Conservation (phyloP, 2,888 invertebrate genomes). For the Mantis religiosa region DNA sequence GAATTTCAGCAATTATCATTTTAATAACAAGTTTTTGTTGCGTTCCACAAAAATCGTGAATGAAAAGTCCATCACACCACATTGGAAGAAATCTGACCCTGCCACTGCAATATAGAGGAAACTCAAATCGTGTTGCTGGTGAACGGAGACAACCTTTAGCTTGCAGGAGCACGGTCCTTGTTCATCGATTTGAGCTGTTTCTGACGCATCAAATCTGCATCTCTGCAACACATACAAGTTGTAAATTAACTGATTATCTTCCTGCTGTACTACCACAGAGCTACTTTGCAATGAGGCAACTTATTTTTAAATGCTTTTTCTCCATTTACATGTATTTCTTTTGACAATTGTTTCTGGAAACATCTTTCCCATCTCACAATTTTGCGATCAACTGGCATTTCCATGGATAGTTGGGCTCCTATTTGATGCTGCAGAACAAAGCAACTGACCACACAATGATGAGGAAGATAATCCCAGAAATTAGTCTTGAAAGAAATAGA, state of each 20-base stretch:
- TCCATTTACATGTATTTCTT: too few relatives aligned
- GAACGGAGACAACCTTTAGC: slow-evolving; percentile 9
- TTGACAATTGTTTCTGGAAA: too few relatives aligned
- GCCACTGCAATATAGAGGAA: background rate
- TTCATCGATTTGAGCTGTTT: slow-evolving; percentile 57
- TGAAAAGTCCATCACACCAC: slow-evolving; percentile 1
- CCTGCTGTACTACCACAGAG: too few relatives aligned
- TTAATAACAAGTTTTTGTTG: background rate
- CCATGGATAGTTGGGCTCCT: too few relatives aligned
- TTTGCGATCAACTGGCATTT: too few relatives aligned
- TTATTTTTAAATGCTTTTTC: too few relatives aligned
- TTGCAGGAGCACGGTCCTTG: slow-evolving; percentile 20
- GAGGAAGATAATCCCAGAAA: too few relatives aligned
- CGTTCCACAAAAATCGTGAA: slow-evolving; percentile 14
- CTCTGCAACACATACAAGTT: slow-evolving; percentile 52
- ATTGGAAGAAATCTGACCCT: slow-evolving; percentile 10
- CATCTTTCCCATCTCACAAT: too few relatives aligned
- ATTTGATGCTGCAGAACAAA: too few relatives aligned
- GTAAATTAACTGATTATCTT: background rate
- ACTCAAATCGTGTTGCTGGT: background rate
- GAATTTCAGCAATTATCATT: slow-evolving; percentile 10
- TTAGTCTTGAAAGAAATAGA: too few relatives aligned
- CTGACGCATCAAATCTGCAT: slow-evolving; percentile 84
- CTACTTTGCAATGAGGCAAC: too few relatives aligned
- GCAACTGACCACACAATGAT: too few relatives aligned